Evolutionary conservation across 1,140 invertebrate species (phyloP).

Genomic region (Megalopta genalis): DNA sequence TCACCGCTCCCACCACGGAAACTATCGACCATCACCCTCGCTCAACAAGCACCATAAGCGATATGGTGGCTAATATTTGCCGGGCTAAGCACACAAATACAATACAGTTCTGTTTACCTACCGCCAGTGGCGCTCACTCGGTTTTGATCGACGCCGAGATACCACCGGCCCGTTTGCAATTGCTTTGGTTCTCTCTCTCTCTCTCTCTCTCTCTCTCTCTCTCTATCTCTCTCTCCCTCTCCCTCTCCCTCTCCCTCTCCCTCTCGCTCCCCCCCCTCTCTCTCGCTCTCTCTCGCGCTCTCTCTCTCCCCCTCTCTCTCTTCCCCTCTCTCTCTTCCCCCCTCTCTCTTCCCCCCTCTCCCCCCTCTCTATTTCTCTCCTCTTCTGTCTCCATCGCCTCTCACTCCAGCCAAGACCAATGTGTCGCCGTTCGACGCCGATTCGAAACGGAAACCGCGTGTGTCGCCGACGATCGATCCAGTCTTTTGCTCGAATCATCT

Average conservation of each 20-base stretch:
- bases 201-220: background rate
- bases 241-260: too few species aligned
- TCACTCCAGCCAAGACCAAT: background rate
- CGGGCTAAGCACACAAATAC: conserved; percentile 77
- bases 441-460: conserved; percentile 14
- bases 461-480: conserved; percentile 21
- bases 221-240: background rate
- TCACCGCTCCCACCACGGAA: conserved; percentile 44
- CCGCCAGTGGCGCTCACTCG: conserved; percentile 60
- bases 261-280: background rate
- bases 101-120: conserved; percentile 70
- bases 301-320: background rate
- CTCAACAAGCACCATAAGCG: conserved; percentile 77
- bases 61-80: conserved; percentile 80
- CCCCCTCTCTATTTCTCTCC: too few species aligned
- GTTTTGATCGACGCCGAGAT: conserved; percentile 43
- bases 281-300: background rate
- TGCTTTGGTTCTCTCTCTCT: conserved; percentile 9
- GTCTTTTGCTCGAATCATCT: background rate
- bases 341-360: background rate
- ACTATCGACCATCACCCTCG: conserved; percentile 66
- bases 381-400: too few species aligned
- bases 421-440: background rate
- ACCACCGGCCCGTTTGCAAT: conserved; percentile 24
- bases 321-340: background rate